Base-by-base conservation (phyloP, 1,140 invertebrate genomes). In the Drosophila ambigua region DNA sequence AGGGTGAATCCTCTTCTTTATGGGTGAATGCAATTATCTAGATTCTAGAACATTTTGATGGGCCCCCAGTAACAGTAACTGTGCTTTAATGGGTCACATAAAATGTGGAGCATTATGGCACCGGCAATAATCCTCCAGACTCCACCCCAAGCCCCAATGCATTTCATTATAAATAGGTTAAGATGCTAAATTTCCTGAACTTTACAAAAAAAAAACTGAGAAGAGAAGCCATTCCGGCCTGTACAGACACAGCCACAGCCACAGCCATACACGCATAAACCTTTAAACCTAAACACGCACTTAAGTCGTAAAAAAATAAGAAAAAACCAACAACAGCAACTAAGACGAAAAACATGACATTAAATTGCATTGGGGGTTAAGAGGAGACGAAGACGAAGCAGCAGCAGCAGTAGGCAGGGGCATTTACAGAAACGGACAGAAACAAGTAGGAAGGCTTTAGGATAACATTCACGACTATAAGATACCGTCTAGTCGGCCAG, bases 81-180 rank as follows among this genome's bases (percentile, higher is more conserved):
- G 82, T 87, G 66, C 66, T 87, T 87, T 87, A 79, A 87, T 82
- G 68, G 66, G n/a, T 45, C 63, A 65, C 51, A 82, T 87, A 87
- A 87, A 82, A 78, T 82, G 66, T 63, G 64, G n/a, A 60, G 82
- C 74, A 82, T 85, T 80, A 80, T 80, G 78, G 65, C 63, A 80
- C 61, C 16, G 51, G 71, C 74, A 69, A 78, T 69, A 72, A 55
- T 65, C 53, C 35, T 60, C 26, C 54, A 24, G 61, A 50, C 45
- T n/a, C 54, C 54, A 59, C 31, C 43, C 53, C 45, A 48, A 50
- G 31, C 61, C 54, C 35, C 72, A 45, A 68, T 62, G 73, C 66
- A 87, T 87, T 88, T 87, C 83, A 85, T 87, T 88, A 87, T 87
- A 87, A 87, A 87, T 87, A 87, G 82, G 82, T 87, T 87, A 87